A percentile compares a stretch with the other conserved stretches of the same genome.
Evolutionary conservation across 2,113 vertebrate genomes (phyloP).

Genomic region (Callocephalon fimbriatum): DNA sequence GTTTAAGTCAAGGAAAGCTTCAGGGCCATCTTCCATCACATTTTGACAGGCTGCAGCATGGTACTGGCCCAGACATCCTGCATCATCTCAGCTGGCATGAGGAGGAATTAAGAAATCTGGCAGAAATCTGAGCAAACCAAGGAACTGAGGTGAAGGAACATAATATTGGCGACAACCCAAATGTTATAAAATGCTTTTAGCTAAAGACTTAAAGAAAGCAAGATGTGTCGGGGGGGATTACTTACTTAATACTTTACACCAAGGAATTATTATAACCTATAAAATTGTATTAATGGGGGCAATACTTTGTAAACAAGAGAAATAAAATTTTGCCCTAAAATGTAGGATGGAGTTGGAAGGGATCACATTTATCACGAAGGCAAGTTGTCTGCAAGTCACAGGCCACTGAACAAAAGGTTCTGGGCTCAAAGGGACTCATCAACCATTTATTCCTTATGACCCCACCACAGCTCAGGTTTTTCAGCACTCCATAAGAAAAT

Average conservation of each 20-base stretch:
- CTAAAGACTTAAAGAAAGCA: background rate
- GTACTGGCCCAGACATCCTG: background rate
- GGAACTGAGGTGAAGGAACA: background rate
- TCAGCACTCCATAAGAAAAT: background rate
- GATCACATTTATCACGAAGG: background rate
- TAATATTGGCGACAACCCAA: background rate
- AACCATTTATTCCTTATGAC: background rate
- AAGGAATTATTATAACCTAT: background rate
- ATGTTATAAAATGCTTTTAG: background rate
- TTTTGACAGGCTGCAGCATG: slow-evolving; percentile 57
- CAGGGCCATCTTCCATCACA: slow-evolving; percentile 57
- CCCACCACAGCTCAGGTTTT: background rate
- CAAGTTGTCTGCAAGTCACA: background rate
- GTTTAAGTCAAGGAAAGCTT: slow-evolving; percentile 16
- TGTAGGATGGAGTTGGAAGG: background rate
- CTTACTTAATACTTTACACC: background rate
- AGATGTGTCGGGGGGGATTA: background rate
- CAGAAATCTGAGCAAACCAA: background rate
- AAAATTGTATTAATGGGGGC: background rate
- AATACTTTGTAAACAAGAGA: background rate
- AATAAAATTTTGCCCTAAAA: background rate
- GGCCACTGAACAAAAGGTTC: background rate
- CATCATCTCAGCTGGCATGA: slow-evolving; percentile 2
- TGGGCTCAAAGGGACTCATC: background rate
- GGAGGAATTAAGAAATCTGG: slow-evolving; percentile 43